Conservation (phyloP, 1,140 invertebrate genomes). For the Semibalanus balanoides region DNA sequence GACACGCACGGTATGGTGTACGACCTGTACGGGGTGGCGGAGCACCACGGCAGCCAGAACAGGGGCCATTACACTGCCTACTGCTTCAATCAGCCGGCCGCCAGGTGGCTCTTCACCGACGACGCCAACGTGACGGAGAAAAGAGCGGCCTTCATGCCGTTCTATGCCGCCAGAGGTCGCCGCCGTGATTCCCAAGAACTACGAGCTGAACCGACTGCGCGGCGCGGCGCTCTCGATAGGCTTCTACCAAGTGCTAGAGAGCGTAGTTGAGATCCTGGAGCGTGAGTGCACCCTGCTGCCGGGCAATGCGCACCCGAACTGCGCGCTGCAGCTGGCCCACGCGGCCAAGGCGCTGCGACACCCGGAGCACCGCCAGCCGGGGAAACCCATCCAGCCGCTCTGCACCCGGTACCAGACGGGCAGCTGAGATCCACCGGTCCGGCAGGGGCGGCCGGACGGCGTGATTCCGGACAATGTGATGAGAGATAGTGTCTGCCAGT, state of each 20-base stretch:
- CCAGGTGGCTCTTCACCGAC: no score
- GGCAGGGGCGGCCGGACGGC: slow-evolving; percentile 6
- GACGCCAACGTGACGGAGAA: no score
- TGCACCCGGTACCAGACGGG: background rate
- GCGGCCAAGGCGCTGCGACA: slow-evolving; percentile 56
- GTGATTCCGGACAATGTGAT: no score
- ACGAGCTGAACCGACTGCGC: slow-evolving; percentile 81
- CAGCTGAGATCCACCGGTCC: slow-evolving; percentile 10
- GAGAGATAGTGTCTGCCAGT: no score
- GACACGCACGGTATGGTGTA: no score
- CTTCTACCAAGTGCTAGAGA: slow-evolving; percentile 34
- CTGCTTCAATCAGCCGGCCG: no score
- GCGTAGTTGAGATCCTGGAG: slow-evolving; percentile 54
- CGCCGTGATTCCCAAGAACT: no score
- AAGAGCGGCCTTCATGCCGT: no score
- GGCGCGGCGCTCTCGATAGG: slow-evolving; percentile 77
- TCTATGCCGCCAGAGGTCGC: no score
- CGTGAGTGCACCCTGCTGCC: slow-evolving; percentile 71
- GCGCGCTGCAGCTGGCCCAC: slow-evolving; percentile 75
- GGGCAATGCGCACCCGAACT: slow-evolving; percentile 63
- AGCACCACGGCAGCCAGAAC: no score
- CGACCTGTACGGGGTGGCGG: no score
- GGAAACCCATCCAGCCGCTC: background rate
- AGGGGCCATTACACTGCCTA: no score
- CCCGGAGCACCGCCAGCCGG: slow-evolving; percentile 25